These are phyloP conservation scores for Nematolebias whitei DNA, from an alignment of 2,113 vertebrate species.

Conservation along the genomic window DNA sequence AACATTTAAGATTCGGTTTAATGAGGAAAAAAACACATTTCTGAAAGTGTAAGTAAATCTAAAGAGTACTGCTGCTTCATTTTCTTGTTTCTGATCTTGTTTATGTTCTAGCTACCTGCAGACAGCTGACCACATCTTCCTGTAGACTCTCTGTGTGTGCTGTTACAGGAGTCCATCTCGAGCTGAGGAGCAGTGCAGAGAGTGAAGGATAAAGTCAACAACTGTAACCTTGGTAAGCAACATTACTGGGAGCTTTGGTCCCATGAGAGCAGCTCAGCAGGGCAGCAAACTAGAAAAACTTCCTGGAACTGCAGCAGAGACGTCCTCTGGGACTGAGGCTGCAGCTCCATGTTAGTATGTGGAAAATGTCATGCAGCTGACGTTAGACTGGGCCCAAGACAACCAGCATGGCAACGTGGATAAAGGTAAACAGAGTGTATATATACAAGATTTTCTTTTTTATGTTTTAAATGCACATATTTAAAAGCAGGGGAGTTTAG, in stretches of 20 bases:
- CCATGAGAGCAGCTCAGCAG: conserved; percentile 6
- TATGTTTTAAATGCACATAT: too few species aligned
- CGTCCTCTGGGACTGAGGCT: conserved; percentile 3
- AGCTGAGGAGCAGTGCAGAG: neutral
- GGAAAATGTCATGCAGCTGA: neutral
- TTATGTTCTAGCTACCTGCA: too few species aligned
- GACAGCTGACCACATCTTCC: too few species aligned
- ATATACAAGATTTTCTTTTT: too few species aligned
- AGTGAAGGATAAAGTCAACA: neutral
- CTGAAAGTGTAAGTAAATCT: too few species aligned
- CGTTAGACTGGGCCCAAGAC: neutral
- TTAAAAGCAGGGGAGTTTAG: too few species aligned
- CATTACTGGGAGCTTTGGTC: conserved; percentile 13
- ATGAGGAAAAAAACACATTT: too few species aligned
- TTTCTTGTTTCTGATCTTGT: too few species aligned
- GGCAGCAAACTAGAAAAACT: conserved; percentile 3
- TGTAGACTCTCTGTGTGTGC: too few species aligned
- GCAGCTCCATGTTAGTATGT: neutral
- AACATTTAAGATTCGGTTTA: too few species aligned
- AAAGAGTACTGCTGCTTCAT: too few species aligned
- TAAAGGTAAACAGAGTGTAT: too few species aligned
- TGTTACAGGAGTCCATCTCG: neutral
- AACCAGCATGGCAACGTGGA: neutral
- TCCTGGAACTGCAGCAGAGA: conserved; percentile 12
- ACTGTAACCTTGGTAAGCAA: conserved; percentile 28